These are phyloP conservation scores for Neosalanx taihuensis DNA, from an alignment of 2,797 vertebrate genomes.

Conservation along the genomic window DNA sequence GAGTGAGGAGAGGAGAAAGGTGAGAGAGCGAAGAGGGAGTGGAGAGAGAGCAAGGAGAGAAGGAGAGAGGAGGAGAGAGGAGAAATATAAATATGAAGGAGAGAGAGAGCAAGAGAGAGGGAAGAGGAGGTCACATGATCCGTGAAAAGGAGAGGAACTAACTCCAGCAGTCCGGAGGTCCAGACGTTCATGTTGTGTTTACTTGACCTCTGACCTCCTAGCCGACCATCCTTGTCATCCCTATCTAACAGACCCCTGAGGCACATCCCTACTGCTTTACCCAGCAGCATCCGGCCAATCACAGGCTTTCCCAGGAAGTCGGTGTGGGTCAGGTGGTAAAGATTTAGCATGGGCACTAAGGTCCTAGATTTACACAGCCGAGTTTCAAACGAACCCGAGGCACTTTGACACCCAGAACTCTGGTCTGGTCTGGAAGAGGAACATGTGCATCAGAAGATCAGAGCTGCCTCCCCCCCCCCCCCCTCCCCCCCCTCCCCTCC, in stretches of 20 bases:
- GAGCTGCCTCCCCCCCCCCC: constrained; percentile 23
- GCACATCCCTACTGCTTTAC: constrained; percentile 15
- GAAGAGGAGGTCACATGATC: background rate
- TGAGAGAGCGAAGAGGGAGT: background rate
- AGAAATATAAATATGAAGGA: no score
- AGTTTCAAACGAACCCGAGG: constrained; percentile 53
- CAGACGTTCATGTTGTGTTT: no score
- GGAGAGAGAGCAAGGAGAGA: background rate
- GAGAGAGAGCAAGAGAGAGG: background rate
- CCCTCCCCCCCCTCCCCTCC: background rate
- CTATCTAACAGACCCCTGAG: background rate
- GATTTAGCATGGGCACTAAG: constrained; percentile 48
- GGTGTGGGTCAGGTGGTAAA: constrained; percentile 34
- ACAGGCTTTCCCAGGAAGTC: background rate
- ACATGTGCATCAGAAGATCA: constrained; percentile 53
- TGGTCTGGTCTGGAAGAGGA: constrained; percentile 44
- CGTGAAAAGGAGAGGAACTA: background rate
- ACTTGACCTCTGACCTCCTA: constrained; percentile 28
- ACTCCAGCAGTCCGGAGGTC: constrained; percentile 3
- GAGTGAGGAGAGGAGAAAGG: background rate
- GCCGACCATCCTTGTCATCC: no score
- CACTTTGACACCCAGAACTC: constrained; percentile 53
- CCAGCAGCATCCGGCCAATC: background rate
- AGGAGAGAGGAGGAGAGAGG: background rate
- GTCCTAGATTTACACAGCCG: constrained; percentile 56